Conservation (phyloP, 1,140 invertebrate species). For the Musca vetustissima region DNA sequence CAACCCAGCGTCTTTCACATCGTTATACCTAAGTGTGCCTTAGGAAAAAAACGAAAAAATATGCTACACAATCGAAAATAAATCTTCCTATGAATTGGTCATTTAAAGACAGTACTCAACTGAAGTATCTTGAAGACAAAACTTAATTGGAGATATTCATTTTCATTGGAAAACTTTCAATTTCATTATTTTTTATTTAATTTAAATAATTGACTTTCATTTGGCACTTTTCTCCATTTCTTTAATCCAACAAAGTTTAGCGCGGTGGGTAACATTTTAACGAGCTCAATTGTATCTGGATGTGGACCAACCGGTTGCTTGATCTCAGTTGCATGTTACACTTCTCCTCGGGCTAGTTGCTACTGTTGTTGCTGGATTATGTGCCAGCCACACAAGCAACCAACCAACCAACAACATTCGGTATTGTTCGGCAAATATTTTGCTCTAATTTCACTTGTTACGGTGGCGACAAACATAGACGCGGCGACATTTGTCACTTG, state of each 20-base stretch:
- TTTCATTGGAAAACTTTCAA: not conserved
- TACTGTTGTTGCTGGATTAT: constrained; percentile 17
- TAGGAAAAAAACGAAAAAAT: no score
- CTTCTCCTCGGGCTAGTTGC: not conserved
- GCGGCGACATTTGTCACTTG: constrained; percentile 19
- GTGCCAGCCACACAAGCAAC: no score
- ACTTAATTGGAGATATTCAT: no score
- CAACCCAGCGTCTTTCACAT: no score
- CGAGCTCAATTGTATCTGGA: not conserved
- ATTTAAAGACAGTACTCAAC: no score
- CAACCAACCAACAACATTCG: not conserved
- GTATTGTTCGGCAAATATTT: not conserved
- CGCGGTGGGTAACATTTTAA: not conserved
- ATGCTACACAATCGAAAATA: no score
- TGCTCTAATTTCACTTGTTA: constrained; percentile 24
- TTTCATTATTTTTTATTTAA: constrained; percentile 24
- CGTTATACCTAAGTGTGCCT: no score
- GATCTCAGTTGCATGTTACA: constrained; percentile 6
- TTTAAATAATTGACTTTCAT: constrained; percentile 23
- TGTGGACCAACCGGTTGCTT: not conserved
- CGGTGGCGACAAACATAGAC: constrained; percentile 14
- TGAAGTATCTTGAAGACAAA: no score
- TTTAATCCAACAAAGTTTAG: not conserved
- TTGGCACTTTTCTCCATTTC: constrained; percentile 2
- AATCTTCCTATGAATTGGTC: no score